phyloP scores from a whole-genome alignment of 2,888 invertebrate species.

The Drosophila trichaetosa region DNA sequence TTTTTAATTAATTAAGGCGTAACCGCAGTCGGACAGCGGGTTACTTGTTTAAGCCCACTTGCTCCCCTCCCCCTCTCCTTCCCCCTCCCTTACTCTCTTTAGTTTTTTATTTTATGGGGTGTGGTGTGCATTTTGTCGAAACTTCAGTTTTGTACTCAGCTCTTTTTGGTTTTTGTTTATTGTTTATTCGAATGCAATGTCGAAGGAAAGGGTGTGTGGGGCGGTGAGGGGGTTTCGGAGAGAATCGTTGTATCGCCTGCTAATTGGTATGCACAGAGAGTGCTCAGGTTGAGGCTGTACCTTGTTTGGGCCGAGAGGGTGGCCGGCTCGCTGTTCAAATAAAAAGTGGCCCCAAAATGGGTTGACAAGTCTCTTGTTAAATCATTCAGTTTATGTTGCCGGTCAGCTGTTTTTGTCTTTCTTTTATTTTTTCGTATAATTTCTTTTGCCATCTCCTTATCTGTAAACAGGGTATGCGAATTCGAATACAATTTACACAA shows the following conservation, averaged over 20 bases:
- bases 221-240: not conserved
- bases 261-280: constrained; percentile 45
- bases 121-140: constrained; percentile 50
- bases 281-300: constrained; percentile 4
- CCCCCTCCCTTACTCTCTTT: too few relatives aligned
- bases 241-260: not conserved
- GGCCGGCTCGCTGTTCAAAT: not conserved
- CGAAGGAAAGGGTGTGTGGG: not conserved
- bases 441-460: not conserved
- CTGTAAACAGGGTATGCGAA: not conserved
- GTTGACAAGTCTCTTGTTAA: constrained; percentile 30
- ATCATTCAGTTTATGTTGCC: constrained; percentile 30
- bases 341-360: constrained; percentile 23
- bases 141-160: constrained; percentile 17
- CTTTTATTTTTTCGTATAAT: not conserved
- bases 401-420: constrained; percentile 1
- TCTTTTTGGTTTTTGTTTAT: constrained; percentile 14
- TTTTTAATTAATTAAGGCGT: constrained; percentile 56
- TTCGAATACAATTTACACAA: not conserved
- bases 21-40: constrained; percentile 29
- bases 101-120: constrained; percentile 30
- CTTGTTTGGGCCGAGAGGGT: constrained; percentile 5
- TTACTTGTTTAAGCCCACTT: not conserved
- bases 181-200: constrained; percentile 25
- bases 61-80: too few relatives aligned